phyloP scores from a whole-genome alignment of 1,140 invertebrate species.

The Drosophila orena region DNA sequence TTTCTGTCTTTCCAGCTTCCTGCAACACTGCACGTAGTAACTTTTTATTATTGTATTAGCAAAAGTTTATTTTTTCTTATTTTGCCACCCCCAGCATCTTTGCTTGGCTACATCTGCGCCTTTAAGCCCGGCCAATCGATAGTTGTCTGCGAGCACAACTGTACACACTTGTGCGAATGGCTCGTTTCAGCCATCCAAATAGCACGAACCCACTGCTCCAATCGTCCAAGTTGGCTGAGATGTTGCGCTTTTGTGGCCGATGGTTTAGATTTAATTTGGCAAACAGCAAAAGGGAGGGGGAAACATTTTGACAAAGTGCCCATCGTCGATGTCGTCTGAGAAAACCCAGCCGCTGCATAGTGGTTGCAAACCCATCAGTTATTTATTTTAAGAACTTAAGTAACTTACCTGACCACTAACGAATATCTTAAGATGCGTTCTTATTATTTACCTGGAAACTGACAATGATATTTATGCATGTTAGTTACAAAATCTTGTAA shows the following conservation, averaged over 20 bases:
- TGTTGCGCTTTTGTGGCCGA: conserved; percentile 46
- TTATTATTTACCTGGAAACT: too few relatives aligned
- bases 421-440: too few relatives aligned
- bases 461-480: too few relatives aligned
- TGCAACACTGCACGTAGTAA: conserved; percentile 73
- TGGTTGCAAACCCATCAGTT: conserved; percentile 4
- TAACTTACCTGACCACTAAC: too few relatives aligned
- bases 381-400: too few relatives aligned
- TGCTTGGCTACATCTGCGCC: conserved; percentile 58
- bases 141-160: conserved; percentile 56
- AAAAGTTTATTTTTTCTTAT: conserved; percentile 67
- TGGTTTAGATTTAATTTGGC: conserved; percentile 61
- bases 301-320: conserved; percentile 57
- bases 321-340: conserved; percentile 36
- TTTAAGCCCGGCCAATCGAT: conserved; percentile 44
- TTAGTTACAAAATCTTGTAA: too few relatives aligned
- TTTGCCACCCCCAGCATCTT: conserved; percentile 32
- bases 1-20: background rate
- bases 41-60: conserved; percentile 81
- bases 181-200: background rate
- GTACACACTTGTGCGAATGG: conserved; percentile 35
- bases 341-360: conserved; percentile 22
- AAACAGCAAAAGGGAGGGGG: conserved; percentile 54
- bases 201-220: background rate
- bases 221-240: conserved; percentile 18